These are phyloP conservation scores for Zosterops pallidus DNA, from an alignment of 2,113 vertebrate genomes.

Conservation along the genomic window DNA sequence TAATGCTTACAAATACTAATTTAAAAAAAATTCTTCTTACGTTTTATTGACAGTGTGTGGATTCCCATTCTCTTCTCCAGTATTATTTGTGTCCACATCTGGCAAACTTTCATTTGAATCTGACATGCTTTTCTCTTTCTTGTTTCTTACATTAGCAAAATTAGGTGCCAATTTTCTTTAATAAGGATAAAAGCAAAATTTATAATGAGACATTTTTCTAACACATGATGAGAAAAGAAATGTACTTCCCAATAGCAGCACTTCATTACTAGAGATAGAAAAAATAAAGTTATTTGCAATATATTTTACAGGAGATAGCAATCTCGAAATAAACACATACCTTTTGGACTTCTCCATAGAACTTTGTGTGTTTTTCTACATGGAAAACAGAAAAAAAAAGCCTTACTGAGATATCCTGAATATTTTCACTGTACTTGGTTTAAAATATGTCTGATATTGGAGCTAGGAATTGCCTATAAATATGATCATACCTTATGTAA, in stretches of 20 bases:
- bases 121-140: background rate
- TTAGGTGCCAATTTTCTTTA: slow-evolving; percentile 35
- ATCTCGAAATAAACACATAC: background rate
- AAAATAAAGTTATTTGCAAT: background rate
- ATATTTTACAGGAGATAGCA: background rate
- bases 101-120: background rate
- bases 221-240: background rate
- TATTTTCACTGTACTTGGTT: background rate
- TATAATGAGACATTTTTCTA: background rate
- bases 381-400: background rate
- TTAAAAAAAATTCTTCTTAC: slow-evolving; percentile 34
- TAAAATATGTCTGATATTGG: background rate
- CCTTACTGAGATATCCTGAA: background rate
- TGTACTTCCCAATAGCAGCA: background rate
- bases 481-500: background rate
- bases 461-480: background rate
- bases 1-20: background rate
- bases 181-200: background rate
- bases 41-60: background rate
- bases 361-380: background rate
- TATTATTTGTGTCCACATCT: background rate
- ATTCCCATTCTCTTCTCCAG: background rate
- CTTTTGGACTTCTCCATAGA: background rate
- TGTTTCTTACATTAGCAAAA: background rate
- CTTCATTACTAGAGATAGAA: background rate